Evolutionary conservation across 2,888 invertebrate genomes (phyloP), one percentile per base, ranked within the genome.

Genomic region (Leucoptera coffeella): DNA sequence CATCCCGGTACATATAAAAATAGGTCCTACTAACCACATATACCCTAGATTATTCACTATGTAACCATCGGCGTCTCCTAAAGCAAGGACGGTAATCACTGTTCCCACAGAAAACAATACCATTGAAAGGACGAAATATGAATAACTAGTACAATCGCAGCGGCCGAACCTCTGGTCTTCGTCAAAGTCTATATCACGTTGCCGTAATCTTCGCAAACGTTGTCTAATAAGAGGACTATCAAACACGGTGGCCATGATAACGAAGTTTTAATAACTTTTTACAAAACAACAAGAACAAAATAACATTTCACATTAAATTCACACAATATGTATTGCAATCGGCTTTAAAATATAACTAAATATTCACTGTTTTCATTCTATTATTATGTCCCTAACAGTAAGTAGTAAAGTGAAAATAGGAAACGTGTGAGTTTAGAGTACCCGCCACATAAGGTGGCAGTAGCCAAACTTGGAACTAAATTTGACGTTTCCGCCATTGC

Each of bases 1-100:
- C 54, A 78, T 72, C 36, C 78, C 79, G 34, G 78, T 78, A 53
- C 79, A 77, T 46, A 79, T 77, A 46, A 78, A 78, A 44, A 79
- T 76, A 27, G 79, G 79, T 31, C 79, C 79, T 31, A 79, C 77
- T 10, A 78, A 65, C 79, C 79, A 79, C 78, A 78, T 77, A 60
- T 78, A 78, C 33, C 78, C 78, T 38, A 80, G 56, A 53, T 75
- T 74, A 37, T 55, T 72, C 37, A 77, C 69, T 39, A 78, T 67
- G 38, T 75, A 74, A 27, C 75, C 76, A 50, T 77, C 74, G 29
- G 72, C 65, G 43, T 76, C 77, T 32, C 78, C 77, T 37, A 78
- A 56, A 24, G 79, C 77, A 30, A 78, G 50, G 29, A 79, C 76
- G 33, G 79, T 79, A 36, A 80, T 77, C 31, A 77, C 73, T 27